phyloP scores from a whole-genome alignment of 2,888 invertebrate species.

The Cantharis rustica region DNA sequence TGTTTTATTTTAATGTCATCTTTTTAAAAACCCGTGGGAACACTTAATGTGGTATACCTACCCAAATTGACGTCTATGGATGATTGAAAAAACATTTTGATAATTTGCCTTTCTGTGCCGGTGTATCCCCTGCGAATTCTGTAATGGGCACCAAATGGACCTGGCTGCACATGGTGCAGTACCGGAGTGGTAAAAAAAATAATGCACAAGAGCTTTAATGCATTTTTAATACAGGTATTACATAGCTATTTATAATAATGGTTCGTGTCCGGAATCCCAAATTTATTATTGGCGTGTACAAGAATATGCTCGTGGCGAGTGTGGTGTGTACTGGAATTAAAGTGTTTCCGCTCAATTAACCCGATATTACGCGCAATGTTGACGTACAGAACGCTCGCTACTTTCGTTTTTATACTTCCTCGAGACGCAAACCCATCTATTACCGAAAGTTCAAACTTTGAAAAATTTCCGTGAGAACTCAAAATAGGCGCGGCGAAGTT shows the following conservation, averaged over 20 bases:
- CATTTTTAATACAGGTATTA: neutral
- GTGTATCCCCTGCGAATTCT: too few relatives aligned
- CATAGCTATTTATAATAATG: neutral
- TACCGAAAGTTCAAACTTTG: neutral
- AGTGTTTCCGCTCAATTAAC: conserved; percentile 1
- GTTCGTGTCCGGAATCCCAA: neutral
- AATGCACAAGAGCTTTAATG: neutral
- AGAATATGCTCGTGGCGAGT: neutral
- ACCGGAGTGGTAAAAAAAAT: neutral
- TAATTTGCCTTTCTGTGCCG: too few relatives aligned
- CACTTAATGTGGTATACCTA: too few relatives aligned
- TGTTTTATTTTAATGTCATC: too few relatives aligned
- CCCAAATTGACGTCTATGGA: too few relatives aligned
- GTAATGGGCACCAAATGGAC: too few relatives aligned
- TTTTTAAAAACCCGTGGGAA: too few relatives aligned
- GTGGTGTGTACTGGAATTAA: neutral
- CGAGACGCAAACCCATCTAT: neutral
- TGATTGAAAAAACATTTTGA: too few relatives aligned
- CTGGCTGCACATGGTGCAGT: too few relatives aligned
- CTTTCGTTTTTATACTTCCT: neutral
- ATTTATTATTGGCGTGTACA: conserved; percentile 3
- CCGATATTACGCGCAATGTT: neutral
- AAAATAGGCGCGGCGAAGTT: neutral
- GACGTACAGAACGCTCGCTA: neutral
- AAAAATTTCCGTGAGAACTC: neutral